Conservation (phyloP, 2,888 invertebrate species). For the Lymantria monacha region DNA sequence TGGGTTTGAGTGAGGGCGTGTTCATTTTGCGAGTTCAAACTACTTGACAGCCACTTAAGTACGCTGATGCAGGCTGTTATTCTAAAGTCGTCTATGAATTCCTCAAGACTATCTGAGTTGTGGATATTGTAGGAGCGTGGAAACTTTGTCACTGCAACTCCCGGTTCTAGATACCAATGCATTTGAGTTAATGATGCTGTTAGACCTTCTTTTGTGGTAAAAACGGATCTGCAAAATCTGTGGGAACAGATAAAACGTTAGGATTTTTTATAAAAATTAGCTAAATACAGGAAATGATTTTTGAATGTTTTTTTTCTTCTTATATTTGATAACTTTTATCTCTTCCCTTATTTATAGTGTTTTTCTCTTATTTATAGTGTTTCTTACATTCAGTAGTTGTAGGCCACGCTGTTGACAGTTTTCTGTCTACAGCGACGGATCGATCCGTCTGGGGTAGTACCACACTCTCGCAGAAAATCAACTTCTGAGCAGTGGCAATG, state of each 20-base stretch:
- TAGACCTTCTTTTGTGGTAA: slow-evolving; percentile 96
- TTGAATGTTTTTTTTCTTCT: neutral
- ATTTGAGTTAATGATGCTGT: slow-evolving; percentile 90
- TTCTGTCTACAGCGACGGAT: too few relatives aligned
- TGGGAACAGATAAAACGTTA: slow-evolving; percentile 68
- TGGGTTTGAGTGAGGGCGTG: slow-evolving; percentile 77
- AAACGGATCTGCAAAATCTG: slow-evolving; percentile 92
- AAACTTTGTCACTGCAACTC: slow-evolving; percentile 90
- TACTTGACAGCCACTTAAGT: slow-evolving; percentile 88
- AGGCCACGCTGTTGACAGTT: too few relatives aligned
- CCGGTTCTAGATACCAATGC: slow-evolving; percentile 93
- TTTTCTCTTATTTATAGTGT: too few relatives aligned
- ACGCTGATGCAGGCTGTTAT: slow-evolving; percentile 93
- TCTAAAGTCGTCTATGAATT: slow-evolving; percentile 94
- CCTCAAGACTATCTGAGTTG: slow-evolving; percentile 90
- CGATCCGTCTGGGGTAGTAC: too few relatives aligned
- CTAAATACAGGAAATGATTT: neutral
- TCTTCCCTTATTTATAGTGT: too few relatives aligned
- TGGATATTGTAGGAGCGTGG: slow-evolving; percentile 94
- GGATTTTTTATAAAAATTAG: neutral
- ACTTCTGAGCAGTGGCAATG: too few relatives aligned
- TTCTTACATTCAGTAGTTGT: too few relatives aligned
- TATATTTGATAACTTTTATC: too few relatives aligned
- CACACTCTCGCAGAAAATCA: too few relatives aligned
- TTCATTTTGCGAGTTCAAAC: slow-evolving; percentile 79